Evolutionary conservation across 2,797 vertebrate genomes (phyloP).

Genomic region (Xyrichtys novacula): DNA sequence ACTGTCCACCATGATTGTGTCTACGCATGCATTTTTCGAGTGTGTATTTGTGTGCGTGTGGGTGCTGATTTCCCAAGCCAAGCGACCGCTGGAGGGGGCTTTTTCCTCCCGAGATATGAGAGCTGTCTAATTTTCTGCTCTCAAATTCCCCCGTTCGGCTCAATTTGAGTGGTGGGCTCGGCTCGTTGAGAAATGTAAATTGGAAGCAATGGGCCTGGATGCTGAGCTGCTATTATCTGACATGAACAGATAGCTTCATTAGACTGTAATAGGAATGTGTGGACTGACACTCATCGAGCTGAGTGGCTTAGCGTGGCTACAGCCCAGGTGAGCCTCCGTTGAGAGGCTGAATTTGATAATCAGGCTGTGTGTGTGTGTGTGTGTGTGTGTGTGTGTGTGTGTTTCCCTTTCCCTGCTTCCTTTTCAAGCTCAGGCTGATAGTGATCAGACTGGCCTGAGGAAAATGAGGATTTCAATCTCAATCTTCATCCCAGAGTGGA

Average conservation of each 20-base stretch:
- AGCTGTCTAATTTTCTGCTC: constrained; percentile 87
- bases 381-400: background rate
- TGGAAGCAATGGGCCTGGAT: constrained; percentile 86
- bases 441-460: constrained; percentile 32
- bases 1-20: background rate
- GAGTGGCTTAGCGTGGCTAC: constrained; percentile 59
- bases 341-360: constrained; percentile 63
- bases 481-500: constrained; percentile 39
- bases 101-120: constrained; percentile 74
- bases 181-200: constrained; percentile 89
- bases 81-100: constrained; percentile 79
- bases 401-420: constrained; percentile 13
- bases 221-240: constrained; percentile 87
- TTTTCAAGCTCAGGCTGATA: constrained; percentile 34
- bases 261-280: constrained; percentile 83
- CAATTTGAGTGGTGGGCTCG: constrained; percentile 86
- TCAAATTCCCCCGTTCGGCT: constrained; percentile 84
- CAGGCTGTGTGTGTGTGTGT: constrained; percentile 19
- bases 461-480: constrained; percentile 48
- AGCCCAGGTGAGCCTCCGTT: constrained; percentile 74
- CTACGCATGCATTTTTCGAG: constrained; percentile 27
- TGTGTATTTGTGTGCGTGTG: constrained; percentile 33
- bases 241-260: constrained; percentile 88
- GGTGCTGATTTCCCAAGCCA: constrained; percentile 68
- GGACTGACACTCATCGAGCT: constrained; percentile 74